phyloP scores from a whole-genome alignment of 2,797 vertebrate species.

The Sebastes minor region DNA sequence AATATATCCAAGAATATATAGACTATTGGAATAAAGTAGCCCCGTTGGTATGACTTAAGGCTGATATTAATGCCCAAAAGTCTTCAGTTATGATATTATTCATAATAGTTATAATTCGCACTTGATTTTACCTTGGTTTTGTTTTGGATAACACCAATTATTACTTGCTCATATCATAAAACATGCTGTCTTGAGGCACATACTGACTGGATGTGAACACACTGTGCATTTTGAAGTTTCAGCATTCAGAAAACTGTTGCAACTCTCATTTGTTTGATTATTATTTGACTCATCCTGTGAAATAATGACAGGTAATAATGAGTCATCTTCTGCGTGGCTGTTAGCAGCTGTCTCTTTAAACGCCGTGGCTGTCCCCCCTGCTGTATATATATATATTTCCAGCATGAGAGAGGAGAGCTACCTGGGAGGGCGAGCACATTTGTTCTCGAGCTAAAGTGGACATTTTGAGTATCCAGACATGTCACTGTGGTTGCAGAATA shows the following conservation, averaged over 20 bases:
- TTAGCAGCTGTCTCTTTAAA: conserved; percentile 38
- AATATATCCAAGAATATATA: no score
- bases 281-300: neutral
- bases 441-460: conserved; percentile 65
- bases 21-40: no score
- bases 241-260: neutral
- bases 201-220: neutral
- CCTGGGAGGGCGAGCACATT: conserved; percentile 46
- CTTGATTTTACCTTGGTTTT: neutral
- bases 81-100: neutral
- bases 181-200: neutral
- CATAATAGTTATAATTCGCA: neutral
- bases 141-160: neutral
- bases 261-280: neutral
- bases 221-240: neutral
- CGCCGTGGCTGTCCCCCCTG: neutral
- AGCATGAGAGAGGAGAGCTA: conserved; percentile 28
- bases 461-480: conserved; percentile 72
- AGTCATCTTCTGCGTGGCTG: neutral
- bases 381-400: conserved; percentile 3
- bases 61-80: neutral
- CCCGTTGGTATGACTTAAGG: neutral
- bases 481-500: conserved; percentile 77
- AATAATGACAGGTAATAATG: neutral
- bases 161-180: neutral